These are phyloP conservation scores for Enteromius radiatus DNA, from an alignment of 2,797 vertebrate genomes.

Conservation along the genomic window DNA sequence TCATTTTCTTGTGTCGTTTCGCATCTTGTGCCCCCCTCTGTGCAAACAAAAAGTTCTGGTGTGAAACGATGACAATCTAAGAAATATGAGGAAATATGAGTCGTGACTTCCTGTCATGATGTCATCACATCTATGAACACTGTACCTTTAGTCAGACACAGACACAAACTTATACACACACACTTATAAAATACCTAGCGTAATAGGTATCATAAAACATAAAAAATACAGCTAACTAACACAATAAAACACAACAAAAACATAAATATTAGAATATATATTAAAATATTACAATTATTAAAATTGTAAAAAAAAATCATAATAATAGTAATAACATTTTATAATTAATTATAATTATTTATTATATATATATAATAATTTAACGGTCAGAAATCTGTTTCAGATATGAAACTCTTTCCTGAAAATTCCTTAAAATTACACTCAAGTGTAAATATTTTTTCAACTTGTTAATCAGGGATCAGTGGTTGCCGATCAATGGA, in stretches of 20 bases:
- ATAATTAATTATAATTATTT: background rate
- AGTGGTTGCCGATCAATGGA: background rate
- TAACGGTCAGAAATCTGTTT: background rate
- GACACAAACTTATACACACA: background rate
- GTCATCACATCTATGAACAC: slow-evolving; percentile 3
- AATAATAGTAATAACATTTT: background rate
- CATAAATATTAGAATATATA: no score
- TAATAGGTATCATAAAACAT: no score
- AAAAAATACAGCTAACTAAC: no score
- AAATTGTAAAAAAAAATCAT: background rate
- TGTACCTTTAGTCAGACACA: background rate
- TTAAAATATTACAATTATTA: background rate
- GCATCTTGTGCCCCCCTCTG: slow-evolving; percentile 21
- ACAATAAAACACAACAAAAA: no score
- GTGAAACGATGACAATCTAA: background rate
- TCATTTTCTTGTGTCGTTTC: slow-evolving; percentile 25
- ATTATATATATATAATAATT: background rate
- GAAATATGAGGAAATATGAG: slow-evolving; percentile 22
- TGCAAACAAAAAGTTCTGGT: slow-evolving; percentile 24
- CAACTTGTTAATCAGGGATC: background rate
- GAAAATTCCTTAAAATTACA: no score
- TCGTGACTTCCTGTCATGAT: slow-evolving; percentile 28
- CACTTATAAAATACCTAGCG: no score
- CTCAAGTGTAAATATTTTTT: no score
- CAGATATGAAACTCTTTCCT: background rate